These are phyloP conservation scores for Incurvaria masculella DNA, from an alignment of 2,888 invertebrate species.

Conservation along the genomic window DNA sequence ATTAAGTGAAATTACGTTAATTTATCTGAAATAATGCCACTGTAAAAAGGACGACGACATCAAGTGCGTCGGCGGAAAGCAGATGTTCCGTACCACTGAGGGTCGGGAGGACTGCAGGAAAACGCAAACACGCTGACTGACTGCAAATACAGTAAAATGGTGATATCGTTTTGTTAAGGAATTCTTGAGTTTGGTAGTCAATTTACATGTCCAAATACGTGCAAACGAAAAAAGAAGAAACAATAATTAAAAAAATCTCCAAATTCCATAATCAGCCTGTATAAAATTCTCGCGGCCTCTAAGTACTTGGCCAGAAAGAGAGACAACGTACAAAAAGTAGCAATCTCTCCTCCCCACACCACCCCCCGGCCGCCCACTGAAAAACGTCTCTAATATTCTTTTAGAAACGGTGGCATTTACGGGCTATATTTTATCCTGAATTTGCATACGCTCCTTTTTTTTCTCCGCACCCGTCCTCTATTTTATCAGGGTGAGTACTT, in stretches of 20 bases:
- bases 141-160: too few relatives aligned
- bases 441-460: slow-evolving; percentile 60
- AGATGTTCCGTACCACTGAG: too few relatives aligned
- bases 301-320: background rate
- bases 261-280: background rate
- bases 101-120: too few relatives aligned
- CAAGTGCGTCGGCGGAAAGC: too few relatives aligned
- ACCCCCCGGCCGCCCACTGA: slow-evolving; percentile 56
- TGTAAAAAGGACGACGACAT: too few relatives aligned
- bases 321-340: slow-evolving; percentile 35
- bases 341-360: slow-evolving; percentile 23
- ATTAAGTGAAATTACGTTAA: too few relatives aligned
- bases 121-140: too few relatives aligned
- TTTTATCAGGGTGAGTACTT: slow-evolving; percentile 56
- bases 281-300: background rate
- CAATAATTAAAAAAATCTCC: background rate
- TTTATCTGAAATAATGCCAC: too few relatives aligned
- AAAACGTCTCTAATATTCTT: slow-evolving; percentile 61
- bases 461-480: slow-evolving; percentile 50
- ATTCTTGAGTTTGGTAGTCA: too few relatives aligned
- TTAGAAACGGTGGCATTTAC: slow-evolving; percentile 61
- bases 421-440: slow-evolving; percentile 61
- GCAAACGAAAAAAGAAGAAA: too few relatives aligned
- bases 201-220: too few relatives aligned
- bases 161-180: too few relatives aligned